phyloP scores from a whole-genome alignment of 2,797 vertebrate genomes.

The Thaleichthys pacificus region DNA sequence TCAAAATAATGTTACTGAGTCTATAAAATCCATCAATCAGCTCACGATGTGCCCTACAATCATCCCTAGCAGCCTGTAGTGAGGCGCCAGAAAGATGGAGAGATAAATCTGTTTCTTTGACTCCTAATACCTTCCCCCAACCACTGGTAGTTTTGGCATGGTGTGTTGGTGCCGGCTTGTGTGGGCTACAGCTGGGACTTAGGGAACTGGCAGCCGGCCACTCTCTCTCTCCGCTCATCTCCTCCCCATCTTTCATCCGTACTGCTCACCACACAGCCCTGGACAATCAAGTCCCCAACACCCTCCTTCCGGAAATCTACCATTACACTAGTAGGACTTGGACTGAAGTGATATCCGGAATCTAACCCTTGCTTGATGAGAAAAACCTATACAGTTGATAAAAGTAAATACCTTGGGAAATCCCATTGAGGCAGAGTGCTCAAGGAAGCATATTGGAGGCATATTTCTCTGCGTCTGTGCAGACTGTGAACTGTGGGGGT shows the following conservation, averaged over 20 bases:
- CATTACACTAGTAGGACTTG: neutral
- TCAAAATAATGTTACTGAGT: no score
- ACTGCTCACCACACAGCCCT: neutral
- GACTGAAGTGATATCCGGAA: neutral
- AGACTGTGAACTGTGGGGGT: constrained; percentile 1
- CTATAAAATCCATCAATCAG: no score
- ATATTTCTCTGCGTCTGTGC: neutral
- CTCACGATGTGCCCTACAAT: no score
- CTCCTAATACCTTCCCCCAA: constrained; percentile 34
- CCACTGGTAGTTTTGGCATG: constrained; percentile 3
- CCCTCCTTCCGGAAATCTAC: neutral
- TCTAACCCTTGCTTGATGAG: neutral
- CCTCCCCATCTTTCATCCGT: neutral
- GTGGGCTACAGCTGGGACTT: constrained; percentile 11
- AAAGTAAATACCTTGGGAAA: neutral
- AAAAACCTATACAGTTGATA: neutral
- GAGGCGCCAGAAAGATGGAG: neutral
- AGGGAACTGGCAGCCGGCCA: constrained; percentile 6
- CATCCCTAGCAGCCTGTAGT: neutral
- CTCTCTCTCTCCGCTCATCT: neutral
- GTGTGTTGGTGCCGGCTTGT: constrained; percentile 1
- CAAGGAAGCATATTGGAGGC: neutral
- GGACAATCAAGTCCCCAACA: neutral
- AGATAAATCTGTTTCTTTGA: constrained; percentile 17
- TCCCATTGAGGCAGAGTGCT: neutral